Evolutionary conservation across 2,888 invertebrate genomes (phyloP).

Genomic region (Hoplodrina ambigua): DNA sequence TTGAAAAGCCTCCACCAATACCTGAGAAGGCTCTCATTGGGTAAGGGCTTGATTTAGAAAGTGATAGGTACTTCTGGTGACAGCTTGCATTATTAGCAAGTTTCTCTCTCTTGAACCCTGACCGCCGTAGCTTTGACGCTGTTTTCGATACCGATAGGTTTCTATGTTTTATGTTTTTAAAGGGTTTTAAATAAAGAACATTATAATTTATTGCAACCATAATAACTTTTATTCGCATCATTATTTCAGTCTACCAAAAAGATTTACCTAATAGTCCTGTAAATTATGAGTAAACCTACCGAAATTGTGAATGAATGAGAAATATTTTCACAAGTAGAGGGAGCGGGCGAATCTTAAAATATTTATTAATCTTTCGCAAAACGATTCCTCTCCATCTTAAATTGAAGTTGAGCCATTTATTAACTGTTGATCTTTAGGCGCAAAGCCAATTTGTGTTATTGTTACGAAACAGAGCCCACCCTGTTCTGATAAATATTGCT

Average conservation of each 20-base stretch:
- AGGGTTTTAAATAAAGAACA: too few species aligned
- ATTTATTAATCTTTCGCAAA: constrained; percentile 45
- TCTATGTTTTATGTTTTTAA: too few species aligned
- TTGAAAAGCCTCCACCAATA: too few species aligned
- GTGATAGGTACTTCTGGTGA: too few species aligned
- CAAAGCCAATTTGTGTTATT: constrained; percentile 39
- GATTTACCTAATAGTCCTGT: constrained; percentile 21
- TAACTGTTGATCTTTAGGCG: constrained; percentile 41
- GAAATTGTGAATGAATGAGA: constrained; percentile 32
- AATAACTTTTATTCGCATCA: neutral
- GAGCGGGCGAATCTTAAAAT: constrained; percentile 31
- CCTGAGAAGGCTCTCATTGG: too few species aligned
- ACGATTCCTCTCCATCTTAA: constrained; percentile 39
- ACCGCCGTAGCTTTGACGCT: too few species aligned
- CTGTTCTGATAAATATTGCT: constrained; percentile 2
- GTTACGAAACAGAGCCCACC: constrained; percentile 18
- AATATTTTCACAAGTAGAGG: constrained; percentile 31
- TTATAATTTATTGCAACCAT: neutral
- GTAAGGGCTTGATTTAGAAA: too few species aligned
- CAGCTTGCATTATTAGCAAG: too few species aligned
- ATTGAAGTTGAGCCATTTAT: constrained; percentile 41
- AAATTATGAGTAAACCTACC: constrained; percentile 28
- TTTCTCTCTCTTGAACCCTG: too few species aligned
- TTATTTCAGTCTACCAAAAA: constrained; percentile 14
- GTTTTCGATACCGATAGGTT: too few species aligned